Conservation (phyloP, 2,113 vertebrate genomes). For the Crotalus viridis region DNA sequence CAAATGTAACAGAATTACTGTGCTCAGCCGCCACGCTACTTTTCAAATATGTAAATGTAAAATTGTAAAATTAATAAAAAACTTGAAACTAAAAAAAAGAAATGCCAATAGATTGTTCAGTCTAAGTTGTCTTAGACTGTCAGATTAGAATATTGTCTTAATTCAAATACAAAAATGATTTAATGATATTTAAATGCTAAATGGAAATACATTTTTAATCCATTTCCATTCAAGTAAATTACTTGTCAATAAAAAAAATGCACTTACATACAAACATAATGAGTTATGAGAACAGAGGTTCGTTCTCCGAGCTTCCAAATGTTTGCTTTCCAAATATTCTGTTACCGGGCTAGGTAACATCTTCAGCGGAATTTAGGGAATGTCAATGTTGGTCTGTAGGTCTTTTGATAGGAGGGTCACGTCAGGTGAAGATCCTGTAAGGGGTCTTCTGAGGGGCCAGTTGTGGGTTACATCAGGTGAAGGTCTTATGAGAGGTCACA, state of each 20-base stretch:
- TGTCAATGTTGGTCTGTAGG: background rate
- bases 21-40: too few species aligned
- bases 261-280: background rate
- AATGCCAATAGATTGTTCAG: background rate
- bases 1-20: too few species aligned
- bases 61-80: too few species aligned
- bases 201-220: background rate
- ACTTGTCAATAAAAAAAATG: conserved; percentile 33
- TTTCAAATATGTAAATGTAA: too few species aligned
- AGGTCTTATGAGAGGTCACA: too few species aligned
- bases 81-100: background rate
- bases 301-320: background rate
- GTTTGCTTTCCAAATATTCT: background rate
- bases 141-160: background rate
- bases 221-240: background rate
- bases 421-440: too few species aligned
- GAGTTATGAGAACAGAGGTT: background rate
- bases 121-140: background rate
- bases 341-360: background rate
- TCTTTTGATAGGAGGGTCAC: background rate
- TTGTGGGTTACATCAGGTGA: background rate
- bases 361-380: background rate
- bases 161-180: background rate
- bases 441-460: too few species aligned
- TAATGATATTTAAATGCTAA: background rate